Evolutionary conservation across 2,797 vertebrate genomes (phyloP), one percentile per base, ranked within the genome.

Genomic region (Sebastolobus altivelis): DNA sequence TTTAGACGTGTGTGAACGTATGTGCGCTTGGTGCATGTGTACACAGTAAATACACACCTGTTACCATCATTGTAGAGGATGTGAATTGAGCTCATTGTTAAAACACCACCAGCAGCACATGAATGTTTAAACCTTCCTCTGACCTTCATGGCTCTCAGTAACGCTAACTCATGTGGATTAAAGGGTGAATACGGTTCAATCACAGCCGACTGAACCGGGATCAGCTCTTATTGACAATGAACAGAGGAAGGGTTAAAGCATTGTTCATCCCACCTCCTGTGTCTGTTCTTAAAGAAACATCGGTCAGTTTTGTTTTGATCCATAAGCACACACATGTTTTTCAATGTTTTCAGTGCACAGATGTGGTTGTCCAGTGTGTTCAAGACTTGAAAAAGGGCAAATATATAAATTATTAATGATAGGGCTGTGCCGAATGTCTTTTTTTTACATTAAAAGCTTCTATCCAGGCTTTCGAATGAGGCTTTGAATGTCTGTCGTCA

Each of bases 41-140:
- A 13, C 37, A 74, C 35, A 46, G 70, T 66, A 77, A 84, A 72
- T 8, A 61, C 75, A 86, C 66, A 80, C 69, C 69, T 79, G 68
- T 81, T 80, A 49, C 71, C 82, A 37, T 88, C 74, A 68, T 75
- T 72, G 54, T 68, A 67, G 55, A 83, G n/a, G 67, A 77, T 86
- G 79, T 86, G 82, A 81, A 33, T 63, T 62, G 66, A 85, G 77
- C 46, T 87, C 80, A 83, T 89, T 62, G 60, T 84, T 78, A 49
- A 80, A 70, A 38, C 12, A 5, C 29, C 84, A 56, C 76, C 58
- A 71, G 27, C 79, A 82, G 65, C 63, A 72, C 73, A 89, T 86
- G 84, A 83, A 75, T 80, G 92, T 94, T 91, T 94, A 95, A 95
- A 92, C 89, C 92, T 83, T 80, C 67, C 70, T 76, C 68, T 75